These are phyloP conservation scores for Ornithorhynchus anatinus DNA, from an alignment of 2,113 vertebrate genomes.

Conservation along the genomic window DNA sequence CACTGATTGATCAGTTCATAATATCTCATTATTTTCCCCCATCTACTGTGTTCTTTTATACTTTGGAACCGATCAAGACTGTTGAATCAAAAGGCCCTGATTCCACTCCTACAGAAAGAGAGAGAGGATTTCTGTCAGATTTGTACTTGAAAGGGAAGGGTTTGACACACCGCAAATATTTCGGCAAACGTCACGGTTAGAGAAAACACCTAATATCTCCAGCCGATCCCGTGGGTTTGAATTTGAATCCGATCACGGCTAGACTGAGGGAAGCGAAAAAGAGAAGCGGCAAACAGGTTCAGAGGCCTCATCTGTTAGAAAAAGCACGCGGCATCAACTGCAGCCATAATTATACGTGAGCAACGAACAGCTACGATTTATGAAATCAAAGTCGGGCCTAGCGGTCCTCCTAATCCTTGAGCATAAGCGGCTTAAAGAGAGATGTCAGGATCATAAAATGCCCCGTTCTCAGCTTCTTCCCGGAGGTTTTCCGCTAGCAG, in stretches of 20 bases:
- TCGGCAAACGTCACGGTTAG: too few species aligned
- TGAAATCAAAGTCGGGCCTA: conserved; percentile 55
- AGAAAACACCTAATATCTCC: too few species aligned
- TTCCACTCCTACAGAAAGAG: too few species aligned
- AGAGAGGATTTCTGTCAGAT: not conserved
- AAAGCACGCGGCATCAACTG: conserved; percentile 37
- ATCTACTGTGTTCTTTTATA: too few species aligned
- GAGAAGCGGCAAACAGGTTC: conserved; percentile 37
- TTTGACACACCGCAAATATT: too few species aligned
- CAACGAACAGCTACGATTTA: conserved; percentile 52
- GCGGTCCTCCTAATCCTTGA: conserved; percentile 55
- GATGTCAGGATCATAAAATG: conserved; percentile 52
- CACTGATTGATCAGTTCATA: too few species aligned
- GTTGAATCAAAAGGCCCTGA: too few species aligned
- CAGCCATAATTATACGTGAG: conserved; percentile 46
- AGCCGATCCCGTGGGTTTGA: not conserved
- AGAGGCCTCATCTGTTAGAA: conserved; percentile 35
- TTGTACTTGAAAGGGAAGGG: not conserved
- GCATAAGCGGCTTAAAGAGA: conserved; percentile 52
- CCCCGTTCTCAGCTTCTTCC: conserved; percentile 50
- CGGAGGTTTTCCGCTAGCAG: conserved; percentile 52
- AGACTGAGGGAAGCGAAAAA: not conserved
- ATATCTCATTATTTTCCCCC: too few species aligned
- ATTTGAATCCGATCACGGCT: not conserved
- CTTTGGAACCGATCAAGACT: too few species aligned